phyloP scores from a whole-genome alignment of 53 echinoderm and acorn worm species.

The Glandiceps talaboti region DNA sequence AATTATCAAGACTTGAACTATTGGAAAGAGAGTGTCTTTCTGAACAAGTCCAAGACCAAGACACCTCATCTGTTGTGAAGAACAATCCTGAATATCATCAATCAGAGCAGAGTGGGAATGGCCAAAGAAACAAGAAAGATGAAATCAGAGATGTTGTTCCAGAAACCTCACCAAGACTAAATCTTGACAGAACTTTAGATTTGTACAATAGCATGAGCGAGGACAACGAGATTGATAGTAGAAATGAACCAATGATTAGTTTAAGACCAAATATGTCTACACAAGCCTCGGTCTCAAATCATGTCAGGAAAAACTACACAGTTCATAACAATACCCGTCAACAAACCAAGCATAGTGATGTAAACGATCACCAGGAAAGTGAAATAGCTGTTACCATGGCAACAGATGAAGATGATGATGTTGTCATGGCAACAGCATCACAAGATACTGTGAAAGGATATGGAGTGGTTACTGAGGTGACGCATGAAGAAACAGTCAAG shows the following conservation, averaged over 20 bases:
- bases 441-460: neutral
- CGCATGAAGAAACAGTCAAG: neutral
- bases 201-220: neutral
- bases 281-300: no score
- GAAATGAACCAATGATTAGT: neutral
- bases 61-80: neutral
- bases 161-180: neutral
- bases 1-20: conserved; percentile 38
- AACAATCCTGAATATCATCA: neutral
- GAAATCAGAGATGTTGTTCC: neutral
- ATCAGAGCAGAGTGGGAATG: neutral
- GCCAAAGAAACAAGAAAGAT: neutral
- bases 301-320: no score
- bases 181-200: neutral
- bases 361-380: neutral
- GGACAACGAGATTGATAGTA: neutral
- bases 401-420: conserved; percentile 34
- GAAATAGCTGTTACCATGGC: neutral
- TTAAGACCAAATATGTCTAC: neutral
- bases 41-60: neutral
- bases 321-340: no score
- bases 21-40: conserved; percentile 1
- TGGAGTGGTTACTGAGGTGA: conserved; percentile 5
- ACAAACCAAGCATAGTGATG: neutral
- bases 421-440: conserved; percentile 38